Base-by-base conservation (phyloP, 2,888 invertebrate genomes). In the Phaonia tiefii region DNA sequence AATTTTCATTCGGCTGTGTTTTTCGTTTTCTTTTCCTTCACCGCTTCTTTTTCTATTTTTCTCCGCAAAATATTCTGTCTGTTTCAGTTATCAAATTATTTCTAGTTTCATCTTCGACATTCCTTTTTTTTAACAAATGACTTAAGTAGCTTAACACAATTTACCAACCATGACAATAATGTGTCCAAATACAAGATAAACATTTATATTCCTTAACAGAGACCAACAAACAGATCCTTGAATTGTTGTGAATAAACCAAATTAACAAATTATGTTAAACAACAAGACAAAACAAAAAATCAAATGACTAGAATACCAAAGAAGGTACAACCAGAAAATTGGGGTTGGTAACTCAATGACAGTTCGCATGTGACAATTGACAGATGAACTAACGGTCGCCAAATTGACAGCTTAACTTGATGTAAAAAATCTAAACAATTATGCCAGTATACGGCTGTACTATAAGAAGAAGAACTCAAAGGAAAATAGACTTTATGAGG, bases 341-440 rank as follows among this genome's bases (percentile, higher is more conserved):
- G 58, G 63, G 11, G 72, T 37, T 58, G 63, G 56, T 60, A 11
- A 25, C 22, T 72, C 60, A 37, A 17, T 71, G 75, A 73, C 75
- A 73, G 67, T 67, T 26, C 8, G 22, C 7, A 17, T 51, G 73
- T 87, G 87, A 88, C 88, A 86, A 85, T 86, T 87, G 87, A 87
- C 87, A 88, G 87, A 88, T 88, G 87, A 88, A 86, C 82, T 85
- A 74, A 73, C 31, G 75, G 79, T 74, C 74, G 77, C 49, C 49
- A 75, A 83, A 76, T 79, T 82, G 86, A 85, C 85, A 84, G 75
- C 70, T 73, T 74, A 84, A 83, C 82, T 83, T 80, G 72, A 79
- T 76, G 56, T 31, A 25, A 66, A n/a, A 54, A 58, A 51, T 42
- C 58, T 22, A 54, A 44, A 15, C 39, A 70, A 25, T 49, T 31